Conservation (phyloP, 37 sponge, comb jelly and placozoan species). For the Crambe crambe region DNA sequence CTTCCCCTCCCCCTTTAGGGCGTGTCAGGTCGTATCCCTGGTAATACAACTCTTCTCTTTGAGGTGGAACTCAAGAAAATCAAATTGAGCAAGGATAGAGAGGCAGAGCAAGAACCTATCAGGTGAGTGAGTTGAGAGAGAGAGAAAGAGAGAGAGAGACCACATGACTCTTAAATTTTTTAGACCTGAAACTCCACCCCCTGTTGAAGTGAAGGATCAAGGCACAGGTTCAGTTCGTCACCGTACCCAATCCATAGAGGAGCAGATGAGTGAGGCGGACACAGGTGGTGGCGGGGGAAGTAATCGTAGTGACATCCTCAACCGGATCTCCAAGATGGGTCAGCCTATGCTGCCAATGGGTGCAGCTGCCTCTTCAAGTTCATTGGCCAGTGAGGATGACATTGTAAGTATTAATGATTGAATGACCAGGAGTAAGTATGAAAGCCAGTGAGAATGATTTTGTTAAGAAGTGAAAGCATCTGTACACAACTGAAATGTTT, state of each 20-base stretch:
- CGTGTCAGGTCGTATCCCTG: slow-evolving; percentile 72
- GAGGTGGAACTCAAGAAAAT: slow-evolving; percentile 87
- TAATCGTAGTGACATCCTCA: slow-evolving; percentile 62
- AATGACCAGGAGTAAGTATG: not conserved
- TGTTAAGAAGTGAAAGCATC: not conserved
- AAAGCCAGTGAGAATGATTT: not conserved
- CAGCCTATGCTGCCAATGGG: slow-evolving; percentile 68
- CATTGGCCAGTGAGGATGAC: slow-evolving; percentile 8
- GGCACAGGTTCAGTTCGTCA: slow-evolving; percentile 26
- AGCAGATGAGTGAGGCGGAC: slow-evolving; percentile 15
- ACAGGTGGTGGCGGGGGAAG: slow-evolving; percentile 14
- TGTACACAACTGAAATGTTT: not conserved
- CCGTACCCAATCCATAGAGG: slow-evolving; percentile 60
- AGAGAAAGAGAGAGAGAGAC: not conserved
- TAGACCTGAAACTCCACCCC: slow-evolving; percentile 37
- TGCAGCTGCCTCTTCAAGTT: not conserved
- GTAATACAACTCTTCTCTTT: slow-evolving; percentile 82
- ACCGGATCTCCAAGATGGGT: slow-evolving; percentile 86
- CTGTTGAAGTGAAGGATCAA: not conserved
- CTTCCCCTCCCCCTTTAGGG: slow-evolving; percentile 41
- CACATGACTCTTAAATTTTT: not conserved
- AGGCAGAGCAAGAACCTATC: slow-evolving; percentile 15
- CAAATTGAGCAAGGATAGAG: slow-evolving; percentile 62
- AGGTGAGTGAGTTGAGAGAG: not conserved
- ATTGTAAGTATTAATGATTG: not conserved